Base-by-base conservation (phyloP, 2,797 vertebrate species). In the Gallinago stenura region DNA sequence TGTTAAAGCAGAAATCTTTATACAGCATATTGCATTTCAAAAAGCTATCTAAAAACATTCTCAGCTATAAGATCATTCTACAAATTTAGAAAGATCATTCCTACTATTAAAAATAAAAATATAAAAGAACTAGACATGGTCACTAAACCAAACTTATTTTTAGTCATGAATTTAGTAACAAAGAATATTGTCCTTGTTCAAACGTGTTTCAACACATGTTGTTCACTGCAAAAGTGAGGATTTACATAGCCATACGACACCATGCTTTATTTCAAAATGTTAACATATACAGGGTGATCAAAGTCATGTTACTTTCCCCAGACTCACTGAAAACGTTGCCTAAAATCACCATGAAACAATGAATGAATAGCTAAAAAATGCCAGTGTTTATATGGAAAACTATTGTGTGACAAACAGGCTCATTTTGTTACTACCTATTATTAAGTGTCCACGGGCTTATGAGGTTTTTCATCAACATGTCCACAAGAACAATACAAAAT, bases 1-100 rank as follows among this genome's bases (percentile, higher is more conserved):
- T 89, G 21, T 90, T 93, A 96, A 95, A 95, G 83, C 7, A 88
- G 76, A 35, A 48, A 50, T 64, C 66, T 93, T 97, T 92, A 73
- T 75, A 68, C 25, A 90, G 45, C 3, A 66, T 70, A 56, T 66
- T 86, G 65, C 46, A 92, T 96, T 95, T 85, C 25, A 85, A 91
- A 96, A 95, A 89, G 19, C 3, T 70, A 62, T 53, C 57, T 89
- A 68, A 90, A 97, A 93, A 12, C 10, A 91, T 57, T 86, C 21
- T 86, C 64, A 89, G 6, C 46, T 92, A 70, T 89, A 97, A 94
- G 48, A 91, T 86, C 6, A 78, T 80, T 93, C 14, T 5, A 87
- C 43, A 53, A 62, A 18, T 92, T 92, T 91, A 26, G 79, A 95
- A 96, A 95, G 19, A 83, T 33, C 2, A 54, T 83, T 88, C 75